Evolutionary conservation across 2,113 vertebrate species (phyloP).

Genomic region (Trichomycterus rosablanca): DNA sequence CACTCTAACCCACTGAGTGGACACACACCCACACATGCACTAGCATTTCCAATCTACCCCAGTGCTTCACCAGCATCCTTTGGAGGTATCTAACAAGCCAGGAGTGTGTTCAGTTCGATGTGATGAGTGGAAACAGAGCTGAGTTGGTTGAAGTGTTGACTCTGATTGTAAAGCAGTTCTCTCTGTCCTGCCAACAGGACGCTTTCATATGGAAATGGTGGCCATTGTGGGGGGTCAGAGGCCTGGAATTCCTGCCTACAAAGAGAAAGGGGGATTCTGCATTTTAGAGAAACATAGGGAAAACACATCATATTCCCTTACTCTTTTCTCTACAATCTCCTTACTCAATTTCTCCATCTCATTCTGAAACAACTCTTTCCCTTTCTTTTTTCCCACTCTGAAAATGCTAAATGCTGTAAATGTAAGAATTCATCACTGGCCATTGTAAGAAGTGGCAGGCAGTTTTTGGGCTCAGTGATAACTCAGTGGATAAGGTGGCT

Average conservation of each 20-base stretch:
- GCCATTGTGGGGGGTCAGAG: conserved; percentile 53
- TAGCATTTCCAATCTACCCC: background rate
- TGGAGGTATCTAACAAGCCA: background rate
- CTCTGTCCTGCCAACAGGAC: conserved; percentile 21
- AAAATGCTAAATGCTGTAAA: too few species aligned
- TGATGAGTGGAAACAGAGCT: conserved; percentile 11
- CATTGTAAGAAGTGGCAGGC: too few species aligned
- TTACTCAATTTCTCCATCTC: background rate
- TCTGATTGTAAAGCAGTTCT: conserved; percentile 8
- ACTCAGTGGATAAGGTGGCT: too few species aligned
- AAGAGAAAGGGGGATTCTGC: conserved; percentile 27
- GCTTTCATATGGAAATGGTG: conserved; percentile 64
- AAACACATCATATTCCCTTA: background rate
- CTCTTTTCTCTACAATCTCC: background rate
- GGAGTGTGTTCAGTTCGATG: background rate
- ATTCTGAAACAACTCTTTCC: too few species aligned
- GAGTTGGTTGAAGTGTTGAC: conserved; percentile 11
- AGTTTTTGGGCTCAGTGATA: too few species aligned
- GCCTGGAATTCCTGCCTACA: conserved; percentile 37
- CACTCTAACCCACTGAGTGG: background rate
- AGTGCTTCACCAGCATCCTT: conserved; percentile 1
- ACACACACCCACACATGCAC: conserved; percentile 17
- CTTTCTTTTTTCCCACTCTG: background rate
- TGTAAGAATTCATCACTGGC: too few species aligned
- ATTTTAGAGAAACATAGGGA: conserved; percentile 39